Base-by-base conservation (phyloP, 2,888 invertebrate species). In the Scaptomyza parva region DNA sequence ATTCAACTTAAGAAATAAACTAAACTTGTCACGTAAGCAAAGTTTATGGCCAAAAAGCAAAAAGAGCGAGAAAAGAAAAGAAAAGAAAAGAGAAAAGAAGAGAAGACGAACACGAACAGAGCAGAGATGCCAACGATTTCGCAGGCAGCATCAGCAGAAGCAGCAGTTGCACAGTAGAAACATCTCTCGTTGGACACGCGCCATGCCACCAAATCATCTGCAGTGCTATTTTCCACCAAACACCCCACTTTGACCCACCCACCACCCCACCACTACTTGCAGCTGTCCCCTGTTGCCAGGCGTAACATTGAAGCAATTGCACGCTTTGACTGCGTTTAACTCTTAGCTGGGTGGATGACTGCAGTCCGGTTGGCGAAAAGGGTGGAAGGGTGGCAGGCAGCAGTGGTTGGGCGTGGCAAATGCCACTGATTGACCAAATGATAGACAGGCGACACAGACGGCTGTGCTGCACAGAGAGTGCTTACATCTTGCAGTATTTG, bases 11-110 rank as follows among this genome's bases (percentile, higher is more conserved):
- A 75, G 85, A 83, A 85, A 88, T 88, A 86, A 88, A 85, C 81
- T 81, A 81, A 86, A 85, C 78, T 83, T 86, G 83, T 88, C 88
- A 88, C 88, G 88, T 86, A 88, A 82, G 87, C 85, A 78, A 78
- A 80, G 88, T 88, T 88, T 88, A 88, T 88, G 76, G 59, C 80
- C 78, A 80, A 78, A 78, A 76, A 69, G 66, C 58, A 52, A 70
- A 77, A 70, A 37, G 17, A 37, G 9, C 37, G 37, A 9, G 30
- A 37, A 59, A 44, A 65, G 65, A 50, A 24, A 58, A 39, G 48
- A 22, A 22, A 22, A 22, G 2, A 22, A 26, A 26, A 26, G 30
- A 39, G 48, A 22, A 22, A 22, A 22, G 2, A 22, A 26, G 7
- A 26, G 30, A 28, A 24, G 48, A 58, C 40, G 55, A 17, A n/a